These are phyloP conservation scores for Sebastes steindachneri DNA, from an alignment of 2,797 vertebrate genomes.

Conservation along the genomic window DNA sequence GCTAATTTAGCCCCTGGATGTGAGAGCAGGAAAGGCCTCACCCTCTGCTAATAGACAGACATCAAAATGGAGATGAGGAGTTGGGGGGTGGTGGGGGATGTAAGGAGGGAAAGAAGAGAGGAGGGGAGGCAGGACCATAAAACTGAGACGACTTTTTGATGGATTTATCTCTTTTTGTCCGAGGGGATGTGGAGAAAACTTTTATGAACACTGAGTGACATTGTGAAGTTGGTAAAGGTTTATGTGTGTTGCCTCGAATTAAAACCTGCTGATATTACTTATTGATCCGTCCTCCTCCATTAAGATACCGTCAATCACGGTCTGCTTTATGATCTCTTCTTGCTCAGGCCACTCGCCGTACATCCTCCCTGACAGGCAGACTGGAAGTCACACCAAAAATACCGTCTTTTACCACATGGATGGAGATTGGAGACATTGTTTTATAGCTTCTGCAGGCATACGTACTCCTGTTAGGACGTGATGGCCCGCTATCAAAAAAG, in stretches of 20 bases:
- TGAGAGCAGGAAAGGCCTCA: conserved; percentile 82
- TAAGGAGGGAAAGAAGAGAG: conserved; percentile 41
- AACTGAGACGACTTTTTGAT: conserved; percentile 74
- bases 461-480: conserved; percentile 34
- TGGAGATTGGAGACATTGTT: conserved; percentile 69
- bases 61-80: conserved; percentile 84
- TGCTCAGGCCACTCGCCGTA: conserved; percentile 58
- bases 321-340: conserved; percentile 77
- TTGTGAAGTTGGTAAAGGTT: conserved; percentile 86
- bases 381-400: conserved; percentile 63
- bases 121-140: conserved; percentile 66
- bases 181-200: conserved; percentile 72
- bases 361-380: conserved; percentile 65
- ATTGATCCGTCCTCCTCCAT: conserved; percentile 84
- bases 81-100: conserved; percentile 23
- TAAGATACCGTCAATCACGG: conserved; percentile 78
- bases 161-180: conserved; percentile 80
- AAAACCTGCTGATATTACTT: conserved; percentile 85
- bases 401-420: conserved; percentile 53
- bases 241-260: conserved; percentile 78
- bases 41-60: conserved; percentile 84
- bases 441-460: conserved; percentile 57
- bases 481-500: conserved; percentile 62
- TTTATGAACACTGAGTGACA: conserved; percentile 86
- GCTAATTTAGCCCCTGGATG: conserved; percentile 86